Base-by-base conservation (phyloP, 1,140 invertebrate genomes). In the Camponotus floridanus region DNA sequence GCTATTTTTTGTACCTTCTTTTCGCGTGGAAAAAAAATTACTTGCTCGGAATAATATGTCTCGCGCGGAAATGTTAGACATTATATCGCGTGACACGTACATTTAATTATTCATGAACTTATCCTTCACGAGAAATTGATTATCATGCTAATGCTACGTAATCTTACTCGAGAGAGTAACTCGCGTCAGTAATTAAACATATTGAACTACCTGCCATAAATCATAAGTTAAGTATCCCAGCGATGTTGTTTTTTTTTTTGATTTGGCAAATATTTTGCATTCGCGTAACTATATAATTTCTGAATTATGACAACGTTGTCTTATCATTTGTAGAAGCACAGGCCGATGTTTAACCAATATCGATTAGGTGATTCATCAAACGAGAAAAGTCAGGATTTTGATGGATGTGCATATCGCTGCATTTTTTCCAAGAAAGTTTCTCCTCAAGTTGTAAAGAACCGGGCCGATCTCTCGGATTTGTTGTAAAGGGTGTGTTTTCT, bases 301-400 rank as follows among this genome's bases (percentile, higher is more conserved):
- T 33, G 55, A 61, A 74, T 74, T 74, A 61, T 21, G 7, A 11
- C n/a, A 31, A 48, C 48, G 36, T 33, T 11, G 57, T 9, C 31
- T 74, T 62, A 83, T 83, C 79, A n/a, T 33, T 61, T 18, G 26
- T 21, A 45, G 4, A 51, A n/a, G 31, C 39, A 31, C 55, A 83
- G 26, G 39, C 68, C 45, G 26, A 81, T 80, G 36, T 21, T 70
- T 80, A 80, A 80, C 74, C 79, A 83, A 61, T 73, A 83, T 74
- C 68, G 68, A 48, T 74, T 48, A 83, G 39, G 79, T 73, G 68
- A 83, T 83, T 83, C 79, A 74, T 83, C 79, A 83, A 83, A 48
- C 33, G 42, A n/a, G 39, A 18, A n/a, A 81, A 83, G 57, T 74
- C 51, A 48, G 18, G 42, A 83, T 83, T 83, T 83, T 83, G 79